These are phyloP conservation scores for Kobus ellipsiprymnus DNA, from an alignment of 2,113 vertebrate genomes.

Conservation along the genomic window DNA sequence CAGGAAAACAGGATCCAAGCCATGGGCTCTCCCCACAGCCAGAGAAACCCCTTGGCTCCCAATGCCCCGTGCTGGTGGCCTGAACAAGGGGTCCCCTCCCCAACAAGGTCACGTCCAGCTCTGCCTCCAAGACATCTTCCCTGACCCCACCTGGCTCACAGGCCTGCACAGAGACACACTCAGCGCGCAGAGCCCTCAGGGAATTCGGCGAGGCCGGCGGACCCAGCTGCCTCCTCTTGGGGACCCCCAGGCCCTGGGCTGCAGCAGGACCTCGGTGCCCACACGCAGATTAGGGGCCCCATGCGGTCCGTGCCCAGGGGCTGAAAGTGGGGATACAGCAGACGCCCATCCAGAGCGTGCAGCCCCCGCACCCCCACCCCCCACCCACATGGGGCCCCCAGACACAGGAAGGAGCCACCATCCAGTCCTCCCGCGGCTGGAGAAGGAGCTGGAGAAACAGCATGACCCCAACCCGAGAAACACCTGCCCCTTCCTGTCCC, in stretches of 20 bases:
- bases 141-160: neutral
- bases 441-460: neutral
- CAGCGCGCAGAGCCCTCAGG: neutral
- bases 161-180: neutral
- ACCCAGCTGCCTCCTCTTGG: neutral
- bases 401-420: neutral
- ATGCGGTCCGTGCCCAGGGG: fast-evolving
- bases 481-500: neutral
- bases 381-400: fast-evolving
- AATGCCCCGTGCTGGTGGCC: neutral
- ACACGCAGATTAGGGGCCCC: neutral
- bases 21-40: neutral
- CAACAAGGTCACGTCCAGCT: fast-evolving
- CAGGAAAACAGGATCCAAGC: neutral
- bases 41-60: neutral
- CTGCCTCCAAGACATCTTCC: neutral
- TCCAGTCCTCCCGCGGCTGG: neutral
- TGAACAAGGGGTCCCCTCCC: fast-evolving
- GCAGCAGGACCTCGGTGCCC: fast-evolving
- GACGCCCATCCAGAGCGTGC: fast-evolving
- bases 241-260: neutral
- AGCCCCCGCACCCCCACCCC: neutral
- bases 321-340: neutral
- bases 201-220: fast-evolving
- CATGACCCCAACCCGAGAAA: fast-evolving